These are phyloP conservation scores for Carassius gibelio DNA, from an alignment of 2,113 vertebrate genomes.

Conservation along the genomic window DNA sequence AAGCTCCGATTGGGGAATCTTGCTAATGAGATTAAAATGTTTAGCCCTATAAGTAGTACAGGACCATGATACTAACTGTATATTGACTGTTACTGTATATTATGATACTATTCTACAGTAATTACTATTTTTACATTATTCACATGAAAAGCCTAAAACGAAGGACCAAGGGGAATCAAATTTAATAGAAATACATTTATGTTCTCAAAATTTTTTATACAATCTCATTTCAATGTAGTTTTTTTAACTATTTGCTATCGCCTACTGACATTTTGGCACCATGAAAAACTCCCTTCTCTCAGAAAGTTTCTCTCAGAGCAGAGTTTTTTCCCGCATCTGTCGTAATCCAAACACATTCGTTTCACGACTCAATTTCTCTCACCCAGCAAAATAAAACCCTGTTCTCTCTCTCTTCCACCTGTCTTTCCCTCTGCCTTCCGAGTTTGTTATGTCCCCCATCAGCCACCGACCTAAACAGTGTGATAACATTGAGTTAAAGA, in stretches of 20 bases:
- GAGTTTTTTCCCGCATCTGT: conserved; percentile 1
- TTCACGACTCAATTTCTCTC: conserved; percentile 24
- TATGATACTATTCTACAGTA: neutral
- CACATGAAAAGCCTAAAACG: neutral
- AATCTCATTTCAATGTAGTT: neutral
- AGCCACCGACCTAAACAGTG: neutral
- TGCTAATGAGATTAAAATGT: neutral
- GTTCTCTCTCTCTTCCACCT: conserved; percentile 28
- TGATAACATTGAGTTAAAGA: neutral
- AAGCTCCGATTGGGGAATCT: neutral
- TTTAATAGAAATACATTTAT: neutral
- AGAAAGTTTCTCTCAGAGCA: neutral
- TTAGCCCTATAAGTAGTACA: neutral
- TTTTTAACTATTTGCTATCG: neutral
- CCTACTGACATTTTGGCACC: neutral
- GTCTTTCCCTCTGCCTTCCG: neutral
- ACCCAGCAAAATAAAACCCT: neutral
- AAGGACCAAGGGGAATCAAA: neutral
- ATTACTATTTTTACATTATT: neutral
- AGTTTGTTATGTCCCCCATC: conserved; percentile 3
- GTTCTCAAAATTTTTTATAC: neutral
- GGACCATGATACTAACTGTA: neutral
- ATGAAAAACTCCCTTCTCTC: neutral
- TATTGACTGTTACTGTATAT: neutral
- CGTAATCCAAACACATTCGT: conserved; percentile 1